Base-by-base conservation (phyloP, 1,140 invertebrate genomes). In the Catajapyx aquilonaris region DNA sequence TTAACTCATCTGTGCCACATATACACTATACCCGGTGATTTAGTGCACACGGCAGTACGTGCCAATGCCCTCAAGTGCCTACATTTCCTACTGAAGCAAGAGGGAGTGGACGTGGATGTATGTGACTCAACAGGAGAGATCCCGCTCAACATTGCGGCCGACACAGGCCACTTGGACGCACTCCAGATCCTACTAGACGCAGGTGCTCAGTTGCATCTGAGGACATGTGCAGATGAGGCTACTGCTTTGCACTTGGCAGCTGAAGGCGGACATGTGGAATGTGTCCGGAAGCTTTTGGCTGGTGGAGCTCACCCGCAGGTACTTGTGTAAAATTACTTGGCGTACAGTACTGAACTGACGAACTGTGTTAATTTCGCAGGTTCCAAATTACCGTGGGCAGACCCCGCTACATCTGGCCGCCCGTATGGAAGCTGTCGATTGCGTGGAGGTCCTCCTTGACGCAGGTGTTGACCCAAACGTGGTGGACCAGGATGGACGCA, bases 161-260 rank as follows among this genome's bases (percentile, higher is more conserved):
- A 81, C 56, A 55, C 76, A 38, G 75, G 76, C 3, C 70, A 79
- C 51, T 50, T 66, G 2, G 66, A 70, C 38, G 76, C 76, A 44
- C 55, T 83, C 5, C 59, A 65, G 15, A 64, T 74, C 20, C 57
- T 85, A 18, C 42, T 83, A n/a, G 65, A 71, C 40, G 69, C 69
- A 3, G 67, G 44, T 22, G 43, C 69, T 17, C 68, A 51, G 38
- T 59, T 67, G 59, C 84, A 66, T 58, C 65, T 23, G 43, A 68
- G 60, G 40, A 71, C 71, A 11, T n/a, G 25, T 3, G 59, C 69
- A 4, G 70, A 73, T 39, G 67, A 71, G 46, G 69, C 74, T 28
- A 81, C 77, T 1, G 69, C 80, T 0, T 50, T 86, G 13, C 81
- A 86, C 56, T 57, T 84, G 41, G 78, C 80, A 1, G 78, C 80